Conservation (phyloP, 2,113 vertebrate species). For the Malurus melanocephalus region DNA sequence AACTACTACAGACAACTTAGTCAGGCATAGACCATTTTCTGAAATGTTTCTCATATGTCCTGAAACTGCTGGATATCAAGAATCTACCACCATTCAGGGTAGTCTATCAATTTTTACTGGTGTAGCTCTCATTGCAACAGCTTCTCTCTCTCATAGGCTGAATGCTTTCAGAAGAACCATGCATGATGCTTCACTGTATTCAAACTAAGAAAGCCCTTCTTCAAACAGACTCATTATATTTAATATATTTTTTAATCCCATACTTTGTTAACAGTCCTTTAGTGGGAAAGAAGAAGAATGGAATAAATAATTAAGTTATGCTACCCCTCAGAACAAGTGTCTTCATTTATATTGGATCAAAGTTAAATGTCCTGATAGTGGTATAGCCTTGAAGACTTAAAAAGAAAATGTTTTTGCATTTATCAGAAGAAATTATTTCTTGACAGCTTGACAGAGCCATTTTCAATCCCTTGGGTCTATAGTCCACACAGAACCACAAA, state of each 20-base stretch:
- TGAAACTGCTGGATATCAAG: background rate
- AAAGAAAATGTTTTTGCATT: background rate
- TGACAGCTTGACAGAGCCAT: background rate
- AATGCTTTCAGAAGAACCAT: background rate
- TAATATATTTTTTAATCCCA: background rate
- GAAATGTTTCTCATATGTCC: background rate
- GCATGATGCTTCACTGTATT: background rate
- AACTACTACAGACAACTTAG: background rate
- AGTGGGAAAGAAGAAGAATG: background rate
- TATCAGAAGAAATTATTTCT: conserved; percentile 2
- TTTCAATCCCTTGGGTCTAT: background rate
- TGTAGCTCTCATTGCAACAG: background rate
- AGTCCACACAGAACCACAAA: background rate
- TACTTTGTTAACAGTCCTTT: background rate
- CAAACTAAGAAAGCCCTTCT: background rate
- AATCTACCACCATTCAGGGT: background rate
- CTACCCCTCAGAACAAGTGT: background rate
- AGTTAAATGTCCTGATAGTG: background rate
- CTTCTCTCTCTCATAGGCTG: background rate
- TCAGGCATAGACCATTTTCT: background rate
- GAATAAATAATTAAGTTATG: background rate
- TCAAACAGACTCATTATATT: background rate
- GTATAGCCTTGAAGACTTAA: background rate
- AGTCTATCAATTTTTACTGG: background rate
- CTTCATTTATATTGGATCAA: background rate